Conservation (phyloP, 35 echinoderm and acorn worm genomes). For the Diadema setosum region DNA sequence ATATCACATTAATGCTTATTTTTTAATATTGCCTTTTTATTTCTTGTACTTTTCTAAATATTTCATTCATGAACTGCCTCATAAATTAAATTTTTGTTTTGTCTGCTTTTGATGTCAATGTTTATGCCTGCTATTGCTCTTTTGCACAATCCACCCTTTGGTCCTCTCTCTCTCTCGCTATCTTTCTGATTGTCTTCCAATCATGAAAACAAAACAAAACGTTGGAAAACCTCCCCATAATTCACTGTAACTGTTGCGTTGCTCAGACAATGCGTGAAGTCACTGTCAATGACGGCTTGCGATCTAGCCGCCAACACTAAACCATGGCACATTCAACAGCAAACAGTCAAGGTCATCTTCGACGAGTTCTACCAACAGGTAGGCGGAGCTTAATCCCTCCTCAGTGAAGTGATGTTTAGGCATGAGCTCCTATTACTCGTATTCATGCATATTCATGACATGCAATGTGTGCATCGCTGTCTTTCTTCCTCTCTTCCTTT, state of each 20-base stretch:
- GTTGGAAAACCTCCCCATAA: too few species aligned
- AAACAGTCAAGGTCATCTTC: constrained; percentile 99
- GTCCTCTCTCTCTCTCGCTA: too few species aligned
- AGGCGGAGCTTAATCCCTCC: background rate
- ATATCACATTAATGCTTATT: too few species aligned
- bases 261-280: constrained; percentile 59
- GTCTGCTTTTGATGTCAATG: background rate
- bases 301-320: constrained; percentile 95
- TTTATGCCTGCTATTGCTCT: background rate
- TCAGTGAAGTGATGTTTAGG: too few species aligned
- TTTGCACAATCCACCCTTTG: background rate
- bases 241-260: background rate
- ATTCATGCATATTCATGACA: background rate
- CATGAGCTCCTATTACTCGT: too few species aligned
- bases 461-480: background rate
- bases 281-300: constrained; percentile 92
- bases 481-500: too few species aligned
- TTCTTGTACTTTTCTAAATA: too few species aligned
- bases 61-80: too few species aligned
- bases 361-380: constrained; percentile 99
- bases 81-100: too few species aligned
- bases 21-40: too few species aligned
- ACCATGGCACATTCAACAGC: constrained; percentile 92
- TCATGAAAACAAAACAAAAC: too few species aligned
- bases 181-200: too few species aligned